phyloP scores from a whole-genome alignment of 2,113 vertebrate species.

The Xenopus tropicalis region DNA sequence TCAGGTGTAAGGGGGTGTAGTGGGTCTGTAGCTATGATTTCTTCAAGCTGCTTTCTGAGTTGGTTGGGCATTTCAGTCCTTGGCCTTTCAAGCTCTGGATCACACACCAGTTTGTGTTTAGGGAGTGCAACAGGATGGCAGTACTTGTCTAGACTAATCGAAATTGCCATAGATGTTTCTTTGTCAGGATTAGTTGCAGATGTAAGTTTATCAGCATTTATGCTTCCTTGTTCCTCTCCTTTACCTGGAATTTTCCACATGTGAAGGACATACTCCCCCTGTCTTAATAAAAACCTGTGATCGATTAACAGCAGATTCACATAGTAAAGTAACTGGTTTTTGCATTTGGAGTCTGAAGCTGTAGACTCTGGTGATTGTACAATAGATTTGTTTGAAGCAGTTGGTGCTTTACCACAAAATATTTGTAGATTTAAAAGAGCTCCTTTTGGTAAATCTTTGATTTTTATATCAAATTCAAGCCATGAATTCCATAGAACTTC shows the following conservation, averaged over 20 bases:
- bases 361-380: conserved; percentile 64
- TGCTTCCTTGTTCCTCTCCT: conserved; percentile 88
- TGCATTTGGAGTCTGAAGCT: conserved; percentile 73
- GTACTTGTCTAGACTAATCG: conserved; percentile 88
- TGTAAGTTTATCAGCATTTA: conserved; percentile 94
- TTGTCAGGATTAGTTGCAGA: conserved; percentile 97
- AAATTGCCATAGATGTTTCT: conserved; percentile 87
- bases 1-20: conserved; percentile 88
- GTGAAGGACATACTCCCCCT: conserved; percentile 91
- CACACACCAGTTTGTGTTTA: conserved; percentile 72
- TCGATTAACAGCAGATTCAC: conserved; percentile 93
- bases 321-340: conserved; percentile 90
- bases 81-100: conserved; percentile 71
- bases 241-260: conserved; percentile 98
- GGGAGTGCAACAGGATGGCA: conserved; percentile 93
- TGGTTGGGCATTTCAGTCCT: conserved; percentile 95
- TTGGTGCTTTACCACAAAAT: conserved; percentile 81
- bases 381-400: conserved; percentile 59
- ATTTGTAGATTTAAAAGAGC: conserved; percentile 90
- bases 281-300: conserved; percentile 89
- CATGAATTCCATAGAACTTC: conserved; percentile 95
- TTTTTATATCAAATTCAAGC: conserved; percentile 93
- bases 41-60: conserved; percentile 91
- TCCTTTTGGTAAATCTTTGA: conserved; percentile 92
- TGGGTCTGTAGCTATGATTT: conserved; percentile 88